A percentile compares a stretch with the other conserved stretches of the same genome.
These are phyloP conservation scores for Ceratina calcarata DNA, from an alignment of 1,140 invertebrate genomes.

Conservation along the genomic window DNA sequence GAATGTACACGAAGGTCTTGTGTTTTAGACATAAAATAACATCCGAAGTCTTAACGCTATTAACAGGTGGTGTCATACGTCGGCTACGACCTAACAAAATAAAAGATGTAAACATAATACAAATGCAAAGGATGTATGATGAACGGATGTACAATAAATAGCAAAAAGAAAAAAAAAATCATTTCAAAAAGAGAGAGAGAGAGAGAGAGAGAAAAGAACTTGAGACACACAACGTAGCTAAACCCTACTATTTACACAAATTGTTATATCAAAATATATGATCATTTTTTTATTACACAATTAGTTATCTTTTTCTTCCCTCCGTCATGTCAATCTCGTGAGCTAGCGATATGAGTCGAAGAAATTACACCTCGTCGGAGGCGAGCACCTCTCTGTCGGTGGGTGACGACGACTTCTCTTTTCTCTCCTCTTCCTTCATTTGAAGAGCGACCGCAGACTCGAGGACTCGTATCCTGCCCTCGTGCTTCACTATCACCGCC, in stretches of 20 bases:
- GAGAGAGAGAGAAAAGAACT: conserved; percentile 55
- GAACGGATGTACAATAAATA: conserved; percentile 80
- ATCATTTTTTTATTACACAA: conserved; percentile 71
- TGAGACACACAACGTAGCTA: conserved; percentile 74
- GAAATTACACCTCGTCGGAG: conserved; percentile 77
- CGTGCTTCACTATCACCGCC: conserved; percentile 96
- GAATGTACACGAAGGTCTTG: conserved; percentile 71
- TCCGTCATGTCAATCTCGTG: conserved; percentile 40
- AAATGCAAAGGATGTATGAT: conserved; percentile 73
- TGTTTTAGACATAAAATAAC: conserved; percentile 68
- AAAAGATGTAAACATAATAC: conserved; percentile 73
- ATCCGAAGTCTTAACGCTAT: conserved; percentile 74
- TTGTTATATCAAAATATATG: conserved; percentile 80
- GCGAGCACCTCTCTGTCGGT: conserved; percentile 75
- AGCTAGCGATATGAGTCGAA: conserved; percentile 70
- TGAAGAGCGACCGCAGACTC: conserved; percentile 83
- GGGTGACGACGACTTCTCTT: conserved; percentile 75
- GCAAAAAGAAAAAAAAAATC: conserved; percentile 68
- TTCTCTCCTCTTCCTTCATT: conserved; percentile 77
- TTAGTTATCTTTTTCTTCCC: conserved; percentile 67
- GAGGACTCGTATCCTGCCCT: conserved; percentile 90
- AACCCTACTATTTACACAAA: conserved; percentile 81
- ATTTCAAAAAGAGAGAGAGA: conserved; percentile 53
- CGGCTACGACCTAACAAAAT: conserved; percentile 51
- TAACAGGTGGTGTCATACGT: conserved; percentile 69